phyloP scores from a whole-genome alignment of 2,113 vertebrate genomes.

The Nothocercus nigrocapillus region DNA sequence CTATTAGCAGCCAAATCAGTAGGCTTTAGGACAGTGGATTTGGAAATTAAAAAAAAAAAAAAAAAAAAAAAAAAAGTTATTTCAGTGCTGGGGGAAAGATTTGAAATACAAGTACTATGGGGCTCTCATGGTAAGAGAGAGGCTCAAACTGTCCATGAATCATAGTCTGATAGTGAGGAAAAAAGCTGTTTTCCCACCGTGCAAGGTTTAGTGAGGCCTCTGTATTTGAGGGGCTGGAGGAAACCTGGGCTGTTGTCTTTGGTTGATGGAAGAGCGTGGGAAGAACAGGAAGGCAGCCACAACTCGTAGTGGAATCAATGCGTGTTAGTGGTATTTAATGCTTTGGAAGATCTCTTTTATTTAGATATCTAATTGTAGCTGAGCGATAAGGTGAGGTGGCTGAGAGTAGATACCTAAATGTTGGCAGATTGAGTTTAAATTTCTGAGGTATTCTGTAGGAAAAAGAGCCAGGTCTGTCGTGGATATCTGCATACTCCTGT shows the following conservation, averaged over 20 bases:
- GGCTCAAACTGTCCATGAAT: not conserved
- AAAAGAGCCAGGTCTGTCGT: not conserved
- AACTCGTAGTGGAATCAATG: not conserved
- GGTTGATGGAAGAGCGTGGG: not conserved
- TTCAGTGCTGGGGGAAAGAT: not conserved
- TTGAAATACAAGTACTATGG: not conserved
- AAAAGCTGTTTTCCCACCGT: not conserved
- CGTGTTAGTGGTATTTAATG: not conserved
- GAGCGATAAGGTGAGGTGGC: not conserved
- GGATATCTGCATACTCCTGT: not conserved
- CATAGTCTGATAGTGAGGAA: rapidly evolving
- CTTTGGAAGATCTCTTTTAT: rapidly evolving
- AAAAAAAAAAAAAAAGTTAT: not conserved
- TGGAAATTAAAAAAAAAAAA: constrained; percentile 2
- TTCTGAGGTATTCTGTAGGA: not conserved
- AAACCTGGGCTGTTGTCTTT: not conserved
- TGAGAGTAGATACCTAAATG: not conserved
- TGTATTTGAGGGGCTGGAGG: not conserved
- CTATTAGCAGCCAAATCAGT: constrained; percentile 55
- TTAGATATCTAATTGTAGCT: not conserved
- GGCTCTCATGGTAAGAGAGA: not conserved
- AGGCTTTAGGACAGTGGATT: constrained; percentile 4
- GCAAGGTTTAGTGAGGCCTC: not conserved
- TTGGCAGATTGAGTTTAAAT: not conserved
- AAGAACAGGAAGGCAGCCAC: rapidly evolving